Evolutionary conservation across 92 coral and sea anemone genomes (phyloP), one percentile per base, ranked within the genome.

Genomic region (Isaurus tuberculatus): DNA sequence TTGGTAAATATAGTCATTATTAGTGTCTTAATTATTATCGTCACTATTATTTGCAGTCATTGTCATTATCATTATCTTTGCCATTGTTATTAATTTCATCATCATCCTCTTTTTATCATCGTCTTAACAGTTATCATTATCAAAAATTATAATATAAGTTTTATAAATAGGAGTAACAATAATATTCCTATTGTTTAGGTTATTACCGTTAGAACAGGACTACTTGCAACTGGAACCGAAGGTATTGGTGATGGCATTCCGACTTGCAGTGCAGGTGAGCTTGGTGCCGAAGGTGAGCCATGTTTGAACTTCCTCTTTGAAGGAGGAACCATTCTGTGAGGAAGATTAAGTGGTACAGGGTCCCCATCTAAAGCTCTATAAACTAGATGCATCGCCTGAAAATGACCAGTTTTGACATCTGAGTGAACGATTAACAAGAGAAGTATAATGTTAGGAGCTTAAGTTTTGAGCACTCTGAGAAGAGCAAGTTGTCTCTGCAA

Each of bases 361-460:
- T 97, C 99, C 25, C 99, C 99, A 63, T 97, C 99, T 58, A 97
- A 65, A 33, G 99, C 98, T 86, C 94, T 86, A 74, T 97, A 97
- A 51, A 97, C 99, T 30, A 97, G 87, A 67, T 97, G 98, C 99
- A 97, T 97, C 20, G 97, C 99, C 99, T 97, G 48, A 40, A 40
- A 13, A 40, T 40, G 11, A 40, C 7, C 1, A 2, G 13, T 40
- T 40, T 0, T 0, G 46, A 40, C n/a, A n/a, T n/a, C n/a, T n/a
- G n/a, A n/a, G n/a, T n/a, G n/a, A n/a, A n/a, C n/a, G n/a, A n/a
- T n/a, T n/a, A n/a, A n/a, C n/a, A n/a, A n/a, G n/a, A n/a, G n/a
- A n/a, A n/a, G n/a, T n/a, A n/a, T n/a, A n/a, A n/a, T n/a, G n/a
- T n/a, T n/a, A n/a, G n/a, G n/a, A n/a, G n/a, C n/a, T n/a, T 40